Base-by-base conservation (phyloP, 2,888 invertebrate genomes). In the Agrochola lychnidis region DNA sequence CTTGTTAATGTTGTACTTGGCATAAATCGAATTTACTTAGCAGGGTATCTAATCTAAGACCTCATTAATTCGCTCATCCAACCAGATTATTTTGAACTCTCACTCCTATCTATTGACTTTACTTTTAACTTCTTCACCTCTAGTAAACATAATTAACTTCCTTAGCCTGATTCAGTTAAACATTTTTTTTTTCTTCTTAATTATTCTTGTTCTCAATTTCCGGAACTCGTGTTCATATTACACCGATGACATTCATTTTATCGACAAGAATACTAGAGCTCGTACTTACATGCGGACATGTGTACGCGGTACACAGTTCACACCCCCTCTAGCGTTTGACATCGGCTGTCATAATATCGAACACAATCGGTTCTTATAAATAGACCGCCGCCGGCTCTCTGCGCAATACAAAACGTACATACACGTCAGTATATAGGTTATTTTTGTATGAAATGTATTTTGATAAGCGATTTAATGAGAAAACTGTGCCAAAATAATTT, bases 291-390 rank as follows among this genome's bases (percentile, higher is more conserved):
- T 73, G 57, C 67, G 70, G 59, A 76, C 71, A 79, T 83, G 78
- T 73, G 69, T 75, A 30, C 70, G 63, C 62, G 69, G 61, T 66
- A 76, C 77, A 77, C 73, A 76, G 76, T 86, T 84, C 81, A 79
- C 86, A 81, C 78, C 82, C 87, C 70, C 78, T 73, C 70, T 59
- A 40, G n/a, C 79, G 73, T 78, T 79, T 79, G 82, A 84, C 86
- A 87, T 76, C 80, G 36, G 61, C 83, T 87, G 86, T 84, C 84
- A 87, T 70, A 87, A 87, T 77, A 82, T 81, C 63, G 77, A 82
- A 82, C 86, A 82, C 82, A 81, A 81, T 82, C 78, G 63, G 16
- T 74, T 76, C 66, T 73, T 76, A 86, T 73, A 85, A 82, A 86
- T 86, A 86, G 82, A 83, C 63, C 42, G 30, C 63, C 42, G 30